Base-by-base conservation (phyloP, 1,140 invertebrate species). In the Drosophila lacertosa region DNA sequence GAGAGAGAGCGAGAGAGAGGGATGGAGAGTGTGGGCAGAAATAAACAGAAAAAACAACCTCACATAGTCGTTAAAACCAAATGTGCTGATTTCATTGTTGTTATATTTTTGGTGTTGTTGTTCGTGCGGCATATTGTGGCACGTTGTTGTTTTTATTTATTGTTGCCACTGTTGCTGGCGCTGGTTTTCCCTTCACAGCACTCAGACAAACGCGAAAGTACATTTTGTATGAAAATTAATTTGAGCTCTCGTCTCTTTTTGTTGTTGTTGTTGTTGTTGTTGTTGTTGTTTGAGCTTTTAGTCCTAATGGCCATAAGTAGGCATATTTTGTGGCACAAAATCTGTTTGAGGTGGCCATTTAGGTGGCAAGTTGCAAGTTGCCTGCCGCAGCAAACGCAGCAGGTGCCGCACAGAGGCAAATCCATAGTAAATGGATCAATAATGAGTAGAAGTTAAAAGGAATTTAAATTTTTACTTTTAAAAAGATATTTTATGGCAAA, bases 171-270 rank as follows among this genome's bases (percentile, higher is more conserved):
- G 69, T 67, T 73, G 74, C 45, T 60, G 50, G 51, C 11, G 11
- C 51, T 9, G 11, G 11, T 20, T 51, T 51, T 10, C 50, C 13
- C 13, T 26, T 26, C 15, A 9, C 48, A 35, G 50, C 33, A 39
- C 7, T 24, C 47, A 10, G 6, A 51, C 13, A 47, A 48, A 53
- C 72, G 60, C 73, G 68, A 51, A 76, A 80, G n/a, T 77, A 80
- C 63, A 86, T 84, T 86, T 84, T 84, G 76, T 80, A 86, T 84
- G 81, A 77, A 78, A 86, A 84, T 84, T 84, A 86, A 84, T 84
- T 84, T 84, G 77, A 75, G 80, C 81, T 86, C 70, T 83, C 47
- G 70, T 62, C 55, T 76, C 62, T 73, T 70, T 84, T 77, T 69
- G 60, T 57, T 77, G 4, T 26, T 69, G 60, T 53, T 77, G n/a